phyloP scores from a whole-genome alignment of 2,113 vertebrate genomes.

The pig (Sus scrofa) region T2T-Sscrofa CM000827.6:37927501-37928000 shows the following conservation, averaged over 20 bases:
- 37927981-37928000: background rate
- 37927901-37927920: background rate
- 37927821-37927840: background rate
- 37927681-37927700: background rate
- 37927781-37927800: background rate
- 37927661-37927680: background rate
- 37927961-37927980: background rate
- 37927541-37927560: background rate
- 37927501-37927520: background rate
- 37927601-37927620: background rate
- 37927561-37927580: background rate
- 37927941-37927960: background rate
- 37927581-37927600: background rate
- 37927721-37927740: background rate
- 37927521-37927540: background rate
- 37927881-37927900: background rate
- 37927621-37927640: background rate
- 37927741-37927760: background rate
- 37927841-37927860: background rate
- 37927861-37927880: background rate
- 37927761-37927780: background rate
- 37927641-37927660: slow-evolving; percentile 29
- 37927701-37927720: background rate
- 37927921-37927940: background rate
- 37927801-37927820: background rate